Conservation (phyloP, 2,888 invertebrate genomes). For the Metalampra italica region DNA sequence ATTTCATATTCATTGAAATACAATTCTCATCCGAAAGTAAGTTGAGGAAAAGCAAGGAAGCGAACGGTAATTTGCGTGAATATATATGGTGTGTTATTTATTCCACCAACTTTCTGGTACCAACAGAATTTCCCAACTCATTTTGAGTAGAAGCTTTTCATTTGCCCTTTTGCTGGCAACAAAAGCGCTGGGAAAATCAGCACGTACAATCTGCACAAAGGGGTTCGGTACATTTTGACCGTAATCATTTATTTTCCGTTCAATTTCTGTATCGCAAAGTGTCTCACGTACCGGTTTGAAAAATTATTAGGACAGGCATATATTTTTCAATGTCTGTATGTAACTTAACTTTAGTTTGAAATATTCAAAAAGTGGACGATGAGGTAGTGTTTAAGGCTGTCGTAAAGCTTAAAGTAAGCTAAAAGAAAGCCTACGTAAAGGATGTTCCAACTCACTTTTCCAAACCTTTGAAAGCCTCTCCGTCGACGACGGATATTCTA, state of each 20-base stretch:
- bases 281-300: not conserved
- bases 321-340: no score
- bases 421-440: not conserved
- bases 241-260: not conserved
- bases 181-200: not conserved
- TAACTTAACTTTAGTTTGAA: not conserved
- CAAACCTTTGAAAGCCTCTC: conserved; percentile 90
- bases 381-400: not conserved
- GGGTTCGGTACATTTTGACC: not conserved
- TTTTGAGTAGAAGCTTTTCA: conserved; percentile 9
- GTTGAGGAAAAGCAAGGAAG: not conserved
- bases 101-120: conserved; percentile 21
- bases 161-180: conserved; percentile 11
- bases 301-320: no score
- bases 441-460: conserved; percentile 84
- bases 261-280: not conserved
- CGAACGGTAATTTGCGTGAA: conserved; percentile 14
- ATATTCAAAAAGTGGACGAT: no score
- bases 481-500: conserved; percentile 87
- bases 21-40: not conserved
- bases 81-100: conserved; percentile 24
- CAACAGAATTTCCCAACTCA: conserved; percentile 24
- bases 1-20: conserved; percentile 1
- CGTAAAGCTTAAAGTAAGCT: not conserved
- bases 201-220: not conserved